These are phyloP conservation scores for Novumbra hubbsi DNA, from an alignment of 2,797 vertebrate species.

Conservation along the genomic window DNA sequence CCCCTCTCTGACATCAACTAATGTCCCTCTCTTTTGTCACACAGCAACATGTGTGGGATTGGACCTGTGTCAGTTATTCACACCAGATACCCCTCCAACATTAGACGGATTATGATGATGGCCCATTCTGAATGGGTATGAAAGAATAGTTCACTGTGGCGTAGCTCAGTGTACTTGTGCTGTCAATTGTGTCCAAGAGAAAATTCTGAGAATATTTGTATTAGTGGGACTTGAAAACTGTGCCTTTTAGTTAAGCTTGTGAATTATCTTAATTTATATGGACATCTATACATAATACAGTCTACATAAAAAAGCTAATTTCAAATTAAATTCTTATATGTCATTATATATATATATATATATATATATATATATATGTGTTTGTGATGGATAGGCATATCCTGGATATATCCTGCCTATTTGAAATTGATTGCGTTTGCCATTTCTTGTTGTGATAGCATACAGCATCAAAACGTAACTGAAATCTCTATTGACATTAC, in stretches of 20 bases:
- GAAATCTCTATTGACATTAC: no score
- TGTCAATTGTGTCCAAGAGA: background rate
- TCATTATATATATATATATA: no score
- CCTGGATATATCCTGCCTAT: no score
- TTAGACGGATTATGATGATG: constrained; percentile 75
- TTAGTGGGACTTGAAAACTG: background rate
- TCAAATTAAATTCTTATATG: no score
- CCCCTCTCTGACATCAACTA: constrained; percentile 12
- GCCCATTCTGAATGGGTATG: constrained; percentile 70
- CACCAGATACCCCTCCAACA: constrained; percentile 66
- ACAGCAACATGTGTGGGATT: constrained; percentile 31
- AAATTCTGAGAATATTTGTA: background rate
- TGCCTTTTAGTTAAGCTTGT: background rate
- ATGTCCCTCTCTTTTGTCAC: constrained; percentile 14
- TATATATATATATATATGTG: no score
- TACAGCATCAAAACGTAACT: no score
- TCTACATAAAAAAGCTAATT: no score
- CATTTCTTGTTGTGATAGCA: no score
- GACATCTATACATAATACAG: no score
- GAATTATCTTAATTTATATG: constrained; percentile 3
- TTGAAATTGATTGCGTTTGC: no score
- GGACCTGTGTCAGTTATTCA: constrained; percentile 14
- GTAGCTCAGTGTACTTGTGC: background rate
- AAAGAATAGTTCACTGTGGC: constrained; percentile 48
- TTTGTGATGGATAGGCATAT: no score